These are phyloP conservation scores for Xenopus laevis DNA, from an alignment of 2,113 vertebrate genomes.

Conservation along the genomic window DNA sequence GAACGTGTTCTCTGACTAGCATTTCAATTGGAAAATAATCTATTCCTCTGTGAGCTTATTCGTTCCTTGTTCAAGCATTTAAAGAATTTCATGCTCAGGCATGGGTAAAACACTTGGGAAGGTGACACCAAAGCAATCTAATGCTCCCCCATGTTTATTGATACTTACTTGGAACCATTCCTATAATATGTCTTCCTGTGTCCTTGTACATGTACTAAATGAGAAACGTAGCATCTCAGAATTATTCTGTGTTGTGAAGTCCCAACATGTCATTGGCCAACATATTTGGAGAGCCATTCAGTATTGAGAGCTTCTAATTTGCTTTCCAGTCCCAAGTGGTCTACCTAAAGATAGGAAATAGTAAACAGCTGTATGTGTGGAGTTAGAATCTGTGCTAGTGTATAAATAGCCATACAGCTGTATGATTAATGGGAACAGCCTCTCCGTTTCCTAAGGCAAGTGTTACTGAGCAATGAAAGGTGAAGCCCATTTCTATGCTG, in stretches of 20 bases:
- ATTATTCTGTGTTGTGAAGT: background rate
- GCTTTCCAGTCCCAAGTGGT: background rate
- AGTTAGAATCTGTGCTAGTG: background rate
- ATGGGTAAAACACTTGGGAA: too few relatives aligned
- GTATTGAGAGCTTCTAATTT: background rate
- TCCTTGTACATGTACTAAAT: too few relatives aligned
- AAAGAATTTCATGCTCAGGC: too few relatives aligned
- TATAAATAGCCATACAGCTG: background rate
- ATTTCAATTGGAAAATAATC: too few relatives aligned
- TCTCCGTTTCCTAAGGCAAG: background rate
- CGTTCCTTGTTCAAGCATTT: too few relatives aligned
- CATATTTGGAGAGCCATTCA: background rate
- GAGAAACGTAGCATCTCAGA: too few relatives aligned
- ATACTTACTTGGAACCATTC: too few relatives aligned
- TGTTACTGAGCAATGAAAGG: conserved; percentile 1
- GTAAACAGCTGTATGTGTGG: background rate
- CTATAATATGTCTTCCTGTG: too few relatives aligned
- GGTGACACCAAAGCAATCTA: too few relatives aligned
- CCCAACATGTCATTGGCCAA: background rate
- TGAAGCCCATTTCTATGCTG: background rate
- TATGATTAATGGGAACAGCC: background rate
- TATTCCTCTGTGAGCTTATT: too few relatives aligned
- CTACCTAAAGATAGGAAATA: background rate
- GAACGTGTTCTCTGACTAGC: too few relatives aligned
- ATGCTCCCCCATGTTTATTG: too few relatives aligned